Evolutionary conservation across 1,140 invertebrate genomes (phyloP), one percentile per base, ranked within the genome.

Genomic region (Sminthurides bifidus): DNA sequence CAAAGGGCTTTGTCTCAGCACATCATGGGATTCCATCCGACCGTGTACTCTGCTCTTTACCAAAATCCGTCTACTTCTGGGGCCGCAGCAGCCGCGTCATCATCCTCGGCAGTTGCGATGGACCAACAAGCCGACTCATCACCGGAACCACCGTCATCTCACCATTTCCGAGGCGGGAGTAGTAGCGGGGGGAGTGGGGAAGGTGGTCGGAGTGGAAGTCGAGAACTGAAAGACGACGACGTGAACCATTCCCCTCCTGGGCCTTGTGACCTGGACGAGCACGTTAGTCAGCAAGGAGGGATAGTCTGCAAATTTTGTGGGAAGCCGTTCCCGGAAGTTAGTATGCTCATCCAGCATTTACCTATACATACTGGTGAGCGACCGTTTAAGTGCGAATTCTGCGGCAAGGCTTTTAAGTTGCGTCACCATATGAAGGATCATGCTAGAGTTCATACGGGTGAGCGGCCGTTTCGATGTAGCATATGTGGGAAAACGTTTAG

Each of bases 391-490:
- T 61, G 56, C 38, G 56, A 54, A 37, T 61, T 61, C 51, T 62
- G 60, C 43, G 56, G 56, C 17, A 62, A 67, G 59, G 60, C 60
- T 40, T 54, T 90, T 75, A 91, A 90, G 70, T 72, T 89, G 61
- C 77, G 87, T 43, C 86, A 90, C 70, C 87, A 90, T 73, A 89
- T 92, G 87, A 90, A 89, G 73, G 87, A 91, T 72, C 87, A 91
- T 72, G 88, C 85, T 73, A 80, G 86, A 66, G 87, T 90, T 49
- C 56, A 59, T 48, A 63, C 60, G 29, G 56, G 59, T 23, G 52
- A 59, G 26, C 87, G 64, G 56, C 88, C 87, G 3, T 92, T 91
- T 74, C 77, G 84, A 61, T 92, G 89, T 72, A 78, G 80, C 45
- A 74, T 90, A 54, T 92, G 89, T 71, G 86, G 85, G 46, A 92